Evolutionary conservation across 2,113 vertebrate species (phyloP).

Genomic region (Psittacara wagleri): DNA sequence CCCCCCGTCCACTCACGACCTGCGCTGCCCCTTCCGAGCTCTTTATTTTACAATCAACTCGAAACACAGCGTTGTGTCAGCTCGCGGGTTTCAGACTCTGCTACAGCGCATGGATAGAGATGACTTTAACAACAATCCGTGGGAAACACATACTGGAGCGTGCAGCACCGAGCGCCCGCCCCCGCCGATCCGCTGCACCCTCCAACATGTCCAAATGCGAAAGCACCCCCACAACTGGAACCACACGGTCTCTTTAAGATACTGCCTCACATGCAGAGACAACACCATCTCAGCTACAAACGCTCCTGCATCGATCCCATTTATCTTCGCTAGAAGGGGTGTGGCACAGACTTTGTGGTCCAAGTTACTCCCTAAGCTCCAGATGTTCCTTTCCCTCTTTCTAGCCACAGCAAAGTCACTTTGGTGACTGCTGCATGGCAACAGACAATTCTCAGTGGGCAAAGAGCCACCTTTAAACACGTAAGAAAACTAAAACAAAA

Average conservation of each 20-base stretch:
- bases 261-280: background rate
- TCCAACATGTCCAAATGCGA: background rate
- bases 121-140: background rate
- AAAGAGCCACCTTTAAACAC: constrained; percentile 1
- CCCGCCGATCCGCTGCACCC: background rate
- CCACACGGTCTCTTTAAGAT: background rate
- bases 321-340: background rate
- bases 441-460: background rate
- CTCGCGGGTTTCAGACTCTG: background rate
- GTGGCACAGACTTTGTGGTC: background rate
- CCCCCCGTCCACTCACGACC: background rate
- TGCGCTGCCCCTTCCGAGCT: background rate
- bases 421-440: background rate
- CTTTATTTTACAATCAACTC: background rate
- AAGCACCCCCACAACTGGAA: too few species aligned
- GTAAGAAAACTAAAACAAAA: background rate
- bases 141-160: background rate
- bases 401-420: background rate
- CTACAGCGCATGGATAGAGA: background rate
- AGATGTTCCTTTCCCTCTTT: background rate
- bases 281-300: background rate
- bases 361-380: background rate
- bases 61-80: background rate
- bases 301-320: background rate
- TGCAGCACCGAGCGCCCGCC: background rate